phyloP scores from a whole-genome alignment of 1,140 invertebrate genomes.

The Euura saliciscinereae region DNA sequence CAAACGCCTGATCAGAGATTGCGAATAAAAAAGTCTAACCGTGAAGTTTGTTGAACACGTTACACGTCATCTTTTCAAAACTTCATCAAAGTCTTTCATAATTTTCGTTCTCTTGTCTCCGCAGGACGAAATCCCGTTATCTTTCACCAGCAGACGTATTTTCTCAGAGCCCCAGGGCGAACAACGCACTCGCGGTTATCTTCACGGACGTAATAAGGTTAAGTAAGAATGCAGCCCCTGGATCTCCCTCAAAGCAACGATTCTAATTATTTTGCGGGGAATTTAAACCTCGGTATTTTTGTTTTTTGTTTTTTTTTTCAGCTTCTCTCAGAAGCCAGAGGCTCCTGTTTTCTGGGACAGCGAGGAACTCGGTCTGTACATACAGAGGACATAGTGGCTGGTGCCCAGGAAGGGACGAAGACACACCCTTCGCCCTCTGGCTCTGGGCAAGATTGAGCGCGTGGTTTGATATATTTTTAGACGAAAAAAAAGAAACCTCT shows the following conservation, averaged over 20 bases:
- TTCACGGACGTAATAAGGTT: slow-evolving; percentile 4
- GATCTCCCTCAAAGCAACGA: slow-evolving; percentile 17
- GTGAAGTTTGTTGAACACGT: not conserved
- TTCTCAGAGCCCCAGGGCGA: not conserved
- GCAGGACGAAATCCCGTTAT: not conserved
- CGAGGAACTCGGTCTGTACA: no score
- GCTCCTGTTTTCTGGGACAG: no score
- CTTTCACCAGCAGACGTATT: not conserved
- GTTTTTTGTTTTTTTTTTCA: not conserved
- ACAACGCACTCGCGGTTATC: slow-evolving; percentile 1
- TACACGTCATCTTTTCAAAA: not conserved
- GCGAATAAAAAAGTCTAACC: not conserved
- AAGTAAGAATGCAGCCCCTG: not conserved
- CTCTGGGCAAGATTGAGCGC: not conserved
- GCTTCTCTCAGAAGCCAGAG: not conserved
- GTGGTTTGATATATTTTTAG: slow-evolving; percentile 8
- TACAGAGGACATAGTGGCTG: no score
- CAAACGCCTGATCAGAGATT: not conserved
- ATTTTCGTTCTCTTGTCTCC: no score
- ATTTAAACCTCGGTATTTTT: slow-evolving; percentile 9
- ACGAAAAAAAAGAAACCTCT: slow-evolving; percentile 12
- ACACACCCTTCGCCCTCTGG: not conserved
- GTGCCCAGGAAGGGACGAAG: not conserved
- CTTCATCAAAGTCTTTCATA: not conserved
- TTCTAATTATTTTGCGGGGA: slow-evolving; percentile 18